Evolutionary conservation across 2,113 vertebrate species (phyloP).

Genomic region (Percina caprodes): DNA sequence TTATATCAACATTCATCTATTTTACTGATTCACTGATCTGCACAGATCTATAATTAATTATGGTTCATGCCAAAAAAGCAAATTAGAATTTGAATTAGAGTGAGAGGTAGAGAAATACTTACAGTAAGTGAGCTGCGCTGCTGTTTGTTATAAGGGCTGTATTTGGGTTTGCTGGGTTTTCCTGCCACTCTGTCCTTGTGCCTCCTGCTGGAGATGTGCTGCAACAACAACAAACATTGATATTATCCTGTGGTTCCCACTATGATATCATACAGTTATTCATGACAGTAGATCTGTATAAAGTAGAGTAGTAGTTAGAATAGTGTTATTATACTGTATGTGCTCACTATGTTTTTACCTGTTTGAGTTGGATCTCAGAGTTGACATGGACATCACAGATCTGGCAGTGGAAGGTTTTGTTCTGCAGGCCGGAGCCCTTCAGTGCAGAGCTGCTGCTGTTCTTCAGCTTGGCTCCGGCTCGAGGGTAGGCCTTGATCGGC

Average conservation of each 20-base stretch:
- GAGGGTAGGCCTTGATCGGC: constrained; percentile 95
- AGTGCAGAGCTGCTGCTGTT: constrained; percentile 77
- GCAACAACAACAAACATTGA: constrained; percentile 67
- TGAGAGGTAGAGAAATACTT: constrained; percentile 70
- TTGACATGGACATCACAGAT: constrained; percentile 98
- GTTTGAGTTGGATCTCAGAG: constrained; percentile 98
- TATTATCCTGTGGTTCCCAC: background rate
- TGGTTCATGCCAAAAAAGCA: background rate
- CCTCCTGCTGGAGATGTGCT: constrained; percentile 99
- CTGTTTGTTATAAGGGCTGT: constrained; percentile 90
- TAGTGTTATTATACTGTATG: background rate
- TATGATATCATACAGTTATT: background rate
- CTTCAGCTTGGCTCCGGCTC: constrained; percentile 93
- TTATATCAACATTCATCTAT: background rate
- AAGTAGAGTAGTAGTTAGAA: background rate
- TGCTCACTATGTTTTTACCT: constrained; percentile 82
- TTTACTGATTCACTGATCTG: background rate
- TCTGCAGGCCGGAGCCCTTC: constrained; percentile 96
- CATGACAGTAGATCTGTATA: background rate
- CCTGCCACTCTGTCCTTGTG: constrained; percentile 98
- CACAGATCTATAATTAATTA: background rate
- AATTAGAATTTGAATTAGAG: background rate
- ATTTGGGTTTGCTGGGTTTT: constrained; percentile 97
- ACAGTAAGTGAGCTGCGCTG: constrained; percentile 90
- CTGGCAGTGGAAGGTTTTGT: constrained; percentile 98